A percentile compares a stretch with the other conserved stretches of the same genome.
Evolutionary conservation across 2,797 vertebrate species (phyloP).

Genomic region (Remorina albescens): DNA sequence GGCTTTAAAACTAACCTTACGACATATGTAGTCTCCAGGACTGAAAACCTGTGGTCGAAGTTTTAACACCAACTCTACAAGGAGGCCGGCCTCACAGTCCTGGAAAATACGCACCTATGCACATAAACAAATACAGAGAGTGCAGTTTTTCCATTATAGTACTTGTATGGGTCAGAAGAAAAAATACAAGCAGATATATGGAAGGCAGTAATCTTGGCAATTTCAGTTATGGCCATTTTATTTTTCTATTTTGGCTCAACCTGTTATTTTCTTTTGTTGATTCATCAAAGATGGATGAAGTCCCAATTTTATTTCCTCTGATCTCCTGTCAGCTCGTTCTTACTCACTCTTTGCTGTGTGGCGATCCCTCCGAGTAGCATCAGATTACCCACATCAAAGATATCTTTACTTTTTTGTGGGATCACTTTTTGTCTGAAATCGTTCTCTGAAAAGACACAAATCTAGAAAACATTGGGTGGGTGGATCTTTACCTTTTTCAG

Average conservation of each 20-base stretch:
- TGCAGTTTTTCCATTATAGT: background rate
- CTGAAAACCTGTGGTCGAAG: constrained; percentile 95
- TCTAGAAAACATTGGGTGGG: background rate
- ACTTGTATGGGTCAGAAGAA: background rate
- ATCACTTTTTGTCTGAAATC: no score
- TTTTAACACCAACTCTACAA: constrained; percentile 95
- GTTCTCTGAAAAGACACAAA: background rate
- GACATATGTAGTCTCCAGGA: constrained; percentile 95
- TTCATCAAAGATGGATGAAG: no score
- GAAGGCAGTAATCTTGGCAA: background rate
- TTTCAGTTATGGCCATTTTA: background rate
- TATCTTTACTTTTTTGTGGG: no score
- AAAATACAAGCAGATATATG: background rate
- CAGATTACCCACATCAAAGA: no score
- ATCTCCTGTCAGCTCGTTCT: no score
- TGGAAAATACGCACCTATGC: constrained; percentile 92
- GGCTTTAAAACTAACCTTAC: constrained; percentile 81
- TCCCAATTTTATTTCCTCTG: no score
- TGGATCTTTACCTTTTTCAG: constrained; percentile 88
- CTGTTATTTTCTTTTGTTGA: no score
- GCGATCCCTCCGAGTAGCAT: no score
- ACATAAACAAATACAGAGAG: constrained; percentile 10
- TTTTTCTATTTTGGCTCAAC: background rate
- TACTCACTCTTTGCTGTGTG: no score
- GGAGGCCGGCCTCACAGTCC: constrained; percentile 93